Conservation (phyloP, 2,888 invertebrate species). For the Diloba caeruleocephala region DNA sequence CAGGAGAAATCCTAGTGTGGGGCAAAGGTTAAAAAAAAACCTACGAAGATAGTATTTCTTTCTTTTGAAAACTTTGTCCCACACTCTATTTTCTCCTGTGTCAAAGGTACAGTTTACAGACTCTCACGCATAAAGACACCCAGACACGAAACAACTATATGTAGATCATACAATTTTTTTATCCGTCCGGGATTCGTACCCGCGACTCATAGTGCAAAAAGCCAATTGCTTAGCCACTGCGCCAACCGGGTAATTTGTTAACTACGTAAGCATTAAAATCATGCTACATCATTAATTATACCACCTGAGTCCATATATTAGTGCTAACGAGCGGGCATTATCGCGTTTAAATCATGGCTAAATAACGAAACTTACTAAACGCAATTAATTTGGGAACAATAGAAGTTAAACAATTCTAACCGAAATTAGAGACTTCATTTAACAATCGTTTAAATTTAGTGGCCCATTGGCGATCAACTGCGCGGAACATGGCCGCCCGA, state of each 20-base stretch:
- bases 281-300: conserved; percentile 49
- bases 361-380: conserved; percentile 58
- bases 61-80: too few relatives aligned
- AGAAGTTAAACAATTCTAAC: conserved; percentile 59
- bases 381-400: conserved; percentile 55
- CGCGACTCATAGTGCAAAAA: too few relatives aligned
- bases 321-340: conserved; percentile 60
- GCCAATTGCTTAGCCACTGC: too few relatives aligned
- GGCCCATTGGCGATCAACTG: conserved; percentile 59
- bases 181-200: too few relatives aligned
- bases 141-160: too few relatives aligned
- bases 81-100: too few relatives aligned
- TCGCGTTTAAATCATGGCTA: conserved; percentile 58
- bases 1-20: too few relatives aligned
- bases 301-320: conserved; percentile 53
- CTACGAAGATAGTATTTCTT: too few relatives aligned
- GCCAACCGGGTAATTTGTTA: background rate
- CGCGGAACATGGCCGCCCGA: conserved; percentile 52
- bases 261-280: conserved; percentile 39
- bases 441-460: conserved; percentile 65
- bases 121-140: too few relatives aligned
- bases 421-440: conserved; percentile 65
- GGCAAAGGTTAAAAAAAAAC: too few relatives aligned
- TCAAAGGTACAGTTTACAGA: too few relatives aligned
- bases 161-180: too few relatives aligned